These are phyloP conservation scores for Eurois occulta DNA, from an alignment of 2,888 invertebrate species.

Conservation along the genomic window DNA sequence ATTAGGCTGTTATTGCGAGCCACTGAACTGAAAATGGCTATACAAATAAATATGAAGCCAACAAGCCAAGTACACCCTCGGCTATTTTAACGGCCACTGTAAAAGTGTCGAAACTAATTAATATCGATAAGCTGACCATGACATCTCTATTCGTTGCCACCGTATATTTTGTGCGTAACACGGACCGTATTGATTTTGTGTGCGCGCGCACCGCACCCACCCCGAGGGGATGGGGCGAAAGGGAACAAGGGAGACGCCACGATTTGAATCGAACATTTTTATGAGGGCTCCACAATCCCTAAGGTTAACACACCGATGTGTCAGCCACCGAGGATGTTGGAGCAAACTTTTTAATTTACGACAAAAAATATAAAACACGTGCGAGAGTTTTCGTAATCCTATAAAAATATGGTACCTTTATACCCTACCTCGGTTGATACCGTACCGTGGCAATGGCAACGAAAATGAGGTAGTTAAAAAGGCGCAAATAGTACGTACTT, in stretches of 20 bases:
- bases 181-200: conserved; percentile 88
- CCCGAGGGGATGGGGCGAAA: conserved; percentile 74
- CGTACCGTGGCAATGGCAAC: conserved; percentile 47
- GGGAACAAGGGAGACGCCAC: conserved; percentile 85
- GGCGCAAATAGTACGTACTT: conserved; percentile 48
- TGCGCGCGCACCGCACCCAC: conserved; percentile 86
- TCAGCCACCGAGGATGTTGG: conserved; percentile 75
- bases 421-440: conserved; percentile 27
- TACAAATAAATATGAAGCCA: conserved; percentile 52
- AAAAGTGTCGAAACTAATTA: conserved; percentile 67
- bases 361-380: conserved; percentile 55
- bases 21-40: conserved; percentile 45
- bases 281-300: conserved; percentile 85
- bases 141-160: conserved; percentile 82
- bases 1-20: conserved; percentile 22
- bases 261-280: conserved; percentile 89
- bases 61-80: conserved; percentile 39
- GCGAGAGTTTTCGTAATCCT: conserved; percentile 60
- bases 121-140: conserved; percentile 82
- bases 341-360: conserved; percentile 68
- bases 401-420: conserved; percentile 53
- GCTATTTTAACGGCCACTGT: conserved; percentile 51
- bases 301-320: conserved; percentile 85
- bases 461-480: conserved; percentile 58
- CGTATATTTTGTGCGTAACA: conserved; percentile 88